Evolutionary conservation across 1,140 invertebrate species (phyloP).

Genomic region (Zaprionus kolodkinae): DNA sequence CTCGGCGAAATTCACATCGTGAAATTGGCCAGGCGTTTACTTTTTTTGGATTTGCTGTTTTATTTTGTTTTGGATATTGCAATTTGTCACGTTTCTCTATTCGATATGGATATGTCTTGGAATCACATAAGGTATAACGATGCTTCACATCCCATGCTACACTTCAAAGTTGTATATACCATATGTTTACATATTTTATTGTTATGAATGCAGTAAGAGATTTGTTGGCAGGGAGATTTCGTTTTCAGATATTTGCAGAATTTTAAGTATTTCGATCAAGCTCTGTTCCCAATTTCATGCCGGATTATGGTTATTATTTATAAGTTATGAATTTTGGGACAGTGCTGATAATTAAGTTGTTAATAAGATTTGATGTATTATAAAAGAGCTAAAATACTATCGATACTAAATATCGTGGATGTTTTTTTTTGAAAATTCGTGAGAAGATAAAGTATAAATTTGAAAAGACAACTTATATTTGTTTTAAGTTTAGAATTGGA

Average conservation of each 20-base stretch:
- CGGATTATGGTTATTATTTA: background rate
- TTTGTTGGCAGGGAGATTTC: slow-evolving; percentile 1
- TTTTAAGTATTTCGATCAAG: background rate
- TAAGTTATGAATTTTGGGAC: background rate
- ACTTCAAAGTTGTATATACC: background rate
- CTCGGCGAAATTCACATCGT: slow-evolving; percentile 70
- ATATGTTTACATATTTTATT: slow-evolving; percentile 6
- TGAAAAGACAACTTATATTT: background rate
- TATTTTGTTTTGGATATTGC: slow-evolving; percentile 18
- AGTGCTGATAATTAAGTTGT: slow-evolving; percentile 1
- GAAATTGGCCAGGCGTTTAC: slow-evolving; percentile 68
- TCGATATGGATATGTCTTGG: slow-evolving; percentile 54
- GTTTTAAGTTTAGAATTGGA: background rate
- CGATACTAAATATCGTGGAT: background rate
- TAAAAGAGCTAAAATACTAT: background rate
- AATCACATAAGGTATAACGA: slow-evolving; percentile 28
- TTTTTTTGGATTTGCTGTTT: slow-evolving; percentile 50
- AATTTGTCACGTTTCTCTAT: slow-evolving; percentile 37
- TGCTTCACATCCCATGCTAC: slow-evolving; percentile 12
- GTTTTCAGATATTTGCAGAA: background rate
- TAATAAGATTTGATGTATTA: background rate
- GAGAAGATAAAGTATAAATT: background rate
- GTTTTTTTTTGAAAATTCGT: background rate
- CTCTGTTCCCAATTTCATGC: slow-evolving; percentile 15
- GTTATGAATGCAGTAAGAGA: background rate